Percentiles rank a stretch among this genome's conserved stretches.
phyloP scores from a whole-genome alignment of 1,140 invertebrate genomes.

The roundworm (Caenorhabditis elegans) region WBcel235 BX284602.5:13692001-13692500 shows the following conservation, averaged over 20 bases:
- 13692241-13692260: constrained; percentile 82
- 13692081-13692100: too few relatives aligned
- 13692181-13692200: constrained; percentile 82
- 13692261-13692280: constrained; percentile 76
- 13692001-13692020: too few relatives aligned
- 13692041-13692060: too few relatives aligned
- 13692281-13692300: constrained; percentile 88
- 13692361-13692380: constrained; percentile 69
- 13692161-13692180: too few relatives aligned
- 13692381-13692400: constrained; percentile 61
- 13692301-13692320: constrained; percentile 92
- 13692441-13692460: constrained; percentile 77
- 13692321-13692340: constrained; percentile 83
- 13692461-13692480: constrained; percentile 76
- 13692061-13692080: too few relatives aligned
- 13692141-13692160: too few relatives aligned
- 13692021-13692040: too few relatives aligned
- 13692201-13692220: constrained; percentile 89
- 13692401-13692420: constrained; percentile 80
- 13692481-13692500: constrained; percentile 93
- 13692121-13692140: too few relatives aligned
- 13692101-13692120: too few relatives aligned
- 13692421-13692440: constrained; percentile 78
- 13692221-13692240: constrained; percentile 78
- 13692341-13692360: constrained; percentile 88